Base-by-base conservation (phyloP, 2,113 vertebrate genomes). In the Himantopus leucocephalus region DNA sequence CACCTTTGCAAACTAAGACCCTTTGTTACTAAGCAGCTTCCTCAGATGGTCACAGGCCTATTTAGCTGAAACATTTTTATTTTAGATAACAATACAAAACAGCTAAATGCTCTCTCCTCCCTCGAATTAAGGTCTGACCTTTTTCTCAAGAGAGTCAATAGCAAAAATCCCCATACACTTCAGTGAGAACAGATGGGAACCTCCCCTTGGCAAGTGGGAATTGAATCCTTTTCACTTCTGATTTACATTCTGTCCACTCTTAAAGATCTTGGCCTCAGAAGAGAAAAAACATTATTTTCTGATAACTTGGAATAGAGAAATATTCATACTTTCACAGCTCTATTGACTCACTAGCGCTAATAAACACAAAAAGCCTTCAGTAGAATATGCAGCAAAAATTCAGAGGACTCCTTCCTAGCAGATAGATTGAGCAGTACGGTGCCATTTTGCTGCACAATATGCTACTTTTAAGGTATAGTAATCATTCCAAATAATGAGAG, bases 191-290 rank as follows among this genome's bases (percentile, higher is more conserved):
- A 92, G 84, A 85, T 83, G 39, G 59, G 77, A 96, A 50, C 84
- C 47, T 85, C 81, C 84, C 58, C 70, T 90, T 93, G 79, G 73
- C 85, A 92, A 85, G 55, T 41, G 20, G 74, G 32, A 78, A 78
- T 18, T 12, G 5, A 88, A 72, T 85, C 58, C 70, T 83, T 96
- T 94, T 89, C 4, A 32, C 17, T 94, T 93, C 81, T 89, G 66
- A 52, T 88, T 85, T 94, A 59, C 70, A 85, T 96, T 92, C 67
- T 76, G 58, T 88, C 12, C 30, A 86, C 55, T 82, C 27, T 73
- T 92, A 66, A 92, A 91, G 63, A 88, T 56, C 60, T 80, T 95
- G 73, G 66, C 88, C 93, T 89, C 83, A 85, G 63, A 96, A 94
- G 14, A 95, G 39, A 85, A 80, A 92, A 92, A 84, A 2, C 45